Percentiles rank a stretch among this genome's conserved stretches.
phyloP scores from a whole-genome alignment of 1,140 invertebrate genomes.

The Diachasmimorpha longicaudata region DNA sequence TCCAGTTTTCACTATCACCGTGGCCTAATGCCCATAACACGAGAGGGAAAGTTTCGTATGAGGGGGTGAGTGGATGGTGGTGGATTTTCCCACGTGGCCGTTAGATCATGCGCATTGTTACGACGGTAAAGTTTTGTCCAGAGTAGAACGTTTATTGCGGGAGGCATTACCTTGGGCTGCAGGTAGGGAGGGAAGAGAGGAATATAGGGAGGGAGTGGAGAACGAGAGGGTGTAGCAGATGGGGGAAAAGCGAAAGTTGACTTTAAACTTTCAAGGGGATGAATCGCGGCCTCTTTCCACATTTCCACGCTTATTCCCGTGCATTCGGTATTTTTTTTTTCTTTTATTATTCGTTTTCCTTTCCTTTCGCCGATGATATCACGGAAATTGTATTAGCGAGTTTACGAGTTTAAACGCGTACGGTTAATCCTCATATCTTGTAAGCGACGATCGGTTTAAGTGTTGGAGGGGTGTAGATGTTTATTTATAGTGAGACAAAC shows the following conservation, averaged over 20 bases:
- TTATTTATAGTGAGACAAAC: neutral
- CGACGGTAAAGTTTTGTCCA: slow-evolving; percentile 46
- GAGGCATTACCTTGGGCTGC: slow-evolving; percentile 50
- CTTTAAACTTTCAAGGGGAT: slow-evolving; percentile 57
- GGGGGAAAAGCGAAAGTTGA: slow-evolving; percentile 53
- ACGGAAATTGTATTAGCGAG: slow-evolving; percentile 27
- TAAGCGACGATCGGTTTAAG: neutral
- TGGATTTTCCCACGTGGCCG: slow-evolving; percentile 55
- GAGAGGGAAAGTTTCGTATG: neutral
- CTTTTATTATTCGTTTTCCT: neutral
- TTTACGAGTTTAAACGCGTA: slow-evolving; percentile 19
- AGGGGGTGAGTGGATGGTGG: slow-evolving; percentile 12
- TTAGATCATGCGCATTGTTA: slow-evolving; percentile 49
- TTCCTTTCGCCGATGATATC: slow-evolving; percentile 5
- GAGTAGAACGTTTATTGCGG: slow-evolving; percentile 47
- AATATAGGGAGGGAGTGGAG: slow-evolving; percentile 16
- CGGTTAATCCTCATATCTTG: neutral
- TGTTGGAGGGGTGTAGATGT: neutral
- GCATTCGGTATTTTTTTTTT: neutral
- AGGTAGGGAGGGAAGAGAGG: slow-evolving; percentile 32
- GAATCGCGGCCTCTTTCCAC: slow-evolving; percentile 29
- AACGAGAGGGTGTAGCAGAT: slow-evolving; percentile 14
- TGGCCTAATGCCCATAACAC: neutral
- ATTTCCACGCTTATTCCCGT: neutral
- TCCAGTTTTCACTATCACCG: neutral